Evolutionary conservation across 2,113 vertebrate species (phyloP).

Genomic region (Plectropomus leopardus): DNA sequence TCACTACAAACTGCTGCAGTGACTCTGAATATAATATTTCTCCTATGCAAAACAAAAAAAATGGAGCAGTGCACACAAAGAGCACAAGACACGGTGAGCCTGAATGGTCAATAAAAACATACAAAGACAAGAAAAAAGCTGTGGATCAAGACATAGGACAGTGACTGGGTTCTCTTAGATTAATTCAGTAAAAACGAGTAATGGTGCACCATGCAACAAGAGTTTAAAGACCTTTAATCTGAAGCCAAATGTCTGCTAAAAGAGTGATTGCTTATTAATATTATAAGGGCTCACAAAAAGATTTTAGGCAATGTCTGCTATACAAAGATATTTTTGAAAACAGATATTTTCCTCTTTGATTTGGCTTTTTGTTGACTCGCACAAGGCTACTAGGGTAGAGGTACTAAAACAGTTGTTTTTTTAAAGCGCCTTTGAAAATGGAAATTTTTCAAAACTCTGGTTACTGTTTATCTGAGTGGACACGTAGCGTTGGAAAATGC

Average conservation of each 20-base stretch:
- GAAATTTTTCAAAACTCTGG: too few relatives aligned
- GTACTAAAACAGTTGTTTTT: too few relatives aligned
- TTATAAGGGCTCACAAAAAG: background rate
- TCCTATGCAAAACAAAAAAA: slow-evolving; percentile 26
- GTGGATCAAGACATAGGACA: slow-evolving; percentile 85
- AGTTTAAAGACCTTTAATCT: slow-evolving; percentile 10
- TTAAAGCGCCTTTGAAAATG: too few relatives aligned
- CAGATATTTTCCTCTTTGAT: too few relatives aligned
- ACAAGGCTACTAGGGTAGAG: too few relatives aligned
- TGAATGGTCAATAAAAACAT: slow-evolving; percentile 68
- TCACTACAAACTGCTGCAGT: slow-evolving; percentile 30
- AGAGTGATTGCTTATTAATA: background rate
- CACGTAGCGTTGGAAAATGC: too few relatives aligned
- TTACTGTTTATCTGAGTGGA: too few relatives aligned
- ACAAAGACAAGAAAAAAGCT: slow-evolving; percentile 84
- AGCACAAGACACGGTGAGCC: slow-evolving; percentile 73
- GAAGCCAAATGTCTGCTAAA: slow-evolving; percentile 15
- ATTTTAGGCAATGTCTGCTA: background rate
- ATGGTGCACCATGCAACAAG: slow-evolving; percentile 52
- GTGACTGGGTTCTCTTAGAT: slow-evolving; percentile 63
- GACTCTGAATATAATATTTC: slow-evolving; percentile 19
- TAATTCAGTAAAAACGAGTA: slow-evolving; percentile 1
- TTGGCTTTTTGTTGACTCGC: too few relatives aligned
- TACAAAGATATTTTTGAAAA: too few relatives aligned
- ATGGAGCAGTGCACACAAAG: slow-evolving; percentile 67